Evolutionary conservation across 2,797 vertebrate species (phyloP).

Genomic region (Xenopus petersii): DNA sequence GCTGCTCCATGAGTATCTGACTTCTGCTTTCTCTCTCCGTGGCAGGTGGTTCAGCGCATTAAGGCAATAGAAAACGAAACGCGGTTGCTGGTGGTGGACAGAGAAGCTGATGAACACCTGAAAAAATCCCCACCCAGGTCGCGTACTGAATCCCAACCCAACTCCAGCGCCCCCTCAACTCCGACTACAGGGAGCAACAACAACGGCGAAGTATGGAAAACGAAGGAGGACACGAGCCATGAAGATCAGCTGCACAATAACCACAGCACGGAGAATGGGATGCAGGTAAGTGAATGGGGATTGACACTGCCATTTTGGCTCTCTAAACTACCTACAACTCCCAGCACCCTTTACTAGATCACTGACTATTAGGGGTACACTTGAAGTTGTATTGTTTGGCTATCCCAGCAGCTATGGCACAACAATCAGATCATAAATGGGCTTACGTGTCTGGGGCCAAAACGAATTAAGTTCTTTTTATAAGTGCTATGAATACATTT

Average conservation of each 20-base stretch:
- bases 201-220: slow-evolving; percentile 72
- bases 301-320: no score
- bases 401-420: no score
- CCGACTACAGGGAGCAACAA: slow-evolving; percentile 59
- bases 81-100: slow-evolving; percentile 84
- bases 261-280: slow-evolving; percentile 71
- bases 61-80: slow-evolving; percentile 80
- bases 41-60: slow-evolving; percentile 88
- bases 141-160: slow-evolving; percentile 62
- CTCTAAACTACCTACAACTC: no score
- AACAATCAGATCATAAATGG: no score
- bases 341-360: no score
- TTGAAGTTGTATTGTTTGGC: no score
- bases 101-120: slow-evolving; percentile 82
- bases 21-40: not conserved
- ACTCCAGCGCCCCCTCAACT: slow-evolving; percentile 31
- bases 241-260: slow-evolving; percentile 70
- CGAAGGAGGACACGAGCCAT: slow-evolving; percentile 60
- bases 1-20: no score
- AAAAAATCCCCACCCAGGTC: slow-evolving; percentile 78
- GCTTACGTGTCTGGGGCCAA: no score
- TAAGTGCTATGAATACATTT: no score
- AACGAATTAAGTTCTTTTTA: no score
- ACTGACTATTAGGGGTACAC: no score
- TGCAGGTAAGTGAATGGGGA: slow-evolving; percentile 74